phyloP scores from a whole-genome alignment of 2,113 vertebrate genomes.

The Muntiacus muntjak region DNA sequence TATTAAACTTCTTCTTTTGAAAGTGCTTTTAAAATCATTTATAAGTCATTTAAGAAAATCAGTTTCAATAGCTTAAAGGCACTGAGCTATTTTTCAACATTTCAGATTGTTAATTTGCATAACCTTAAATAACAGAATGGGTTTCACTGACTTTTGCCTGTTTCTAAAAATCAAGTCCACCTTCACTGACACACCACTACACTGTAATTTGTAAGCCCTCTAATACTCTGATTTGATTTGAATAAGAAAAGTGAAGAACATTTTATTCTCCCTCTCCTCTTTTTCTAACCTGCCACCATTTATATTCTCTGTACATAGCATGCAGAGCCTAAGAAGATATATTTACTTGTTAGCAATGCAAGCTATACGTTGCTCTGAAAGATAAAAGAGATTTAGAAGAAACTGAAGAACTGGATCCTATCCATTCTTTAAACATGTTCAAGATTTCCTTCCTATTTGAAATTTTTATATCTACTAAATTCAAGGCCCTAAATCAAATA shows the following conservation, averaged over 20 bases:
- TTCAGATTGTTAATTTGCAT: background rate
- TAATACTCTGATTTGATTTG: slow-evolving; percentile 15
- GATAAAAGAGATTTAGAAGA: slow-evolving; percentile 5
- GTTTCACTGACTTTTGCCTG: slow-evolving; percentile 8
- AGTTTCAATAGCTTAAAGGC: background rate
- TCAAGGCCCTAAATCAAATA: background rate
- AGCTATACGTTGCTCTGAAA: slow-evolving; percentile 25
- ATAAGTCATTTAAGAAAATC: background rate
- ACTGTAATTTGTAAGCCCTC: background rate
- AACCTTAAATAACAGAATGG: slow-evolving; percentile 6
- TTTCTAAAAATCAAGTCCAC: background rate
- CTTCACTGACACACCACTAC: background rate
- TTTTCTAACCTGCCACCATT: background rate
- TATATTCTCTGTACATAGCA: background rate
- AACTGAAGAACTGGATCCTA: slow-evolving; percentile 4
- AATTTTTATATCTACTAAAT: background rate
- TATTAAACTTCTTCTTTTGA: background rate
- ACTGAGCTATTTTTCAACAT: background rate
- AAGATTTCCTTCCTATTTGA: background rate
- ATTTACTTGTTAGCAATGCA: background rate
- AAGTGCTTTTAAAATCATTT: background rate
- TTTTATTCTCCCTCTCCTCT: background rate
- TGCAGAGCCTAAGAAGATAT: background rate
- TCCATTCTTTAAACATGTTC: background rate
- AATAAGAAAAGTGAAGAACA: background rate